Evolutionary conservation across 2,797 vertebrate genomes (phyloP), one percentile per base, ranked within the genome.

Genomic region (Betta splendens): DNA sequence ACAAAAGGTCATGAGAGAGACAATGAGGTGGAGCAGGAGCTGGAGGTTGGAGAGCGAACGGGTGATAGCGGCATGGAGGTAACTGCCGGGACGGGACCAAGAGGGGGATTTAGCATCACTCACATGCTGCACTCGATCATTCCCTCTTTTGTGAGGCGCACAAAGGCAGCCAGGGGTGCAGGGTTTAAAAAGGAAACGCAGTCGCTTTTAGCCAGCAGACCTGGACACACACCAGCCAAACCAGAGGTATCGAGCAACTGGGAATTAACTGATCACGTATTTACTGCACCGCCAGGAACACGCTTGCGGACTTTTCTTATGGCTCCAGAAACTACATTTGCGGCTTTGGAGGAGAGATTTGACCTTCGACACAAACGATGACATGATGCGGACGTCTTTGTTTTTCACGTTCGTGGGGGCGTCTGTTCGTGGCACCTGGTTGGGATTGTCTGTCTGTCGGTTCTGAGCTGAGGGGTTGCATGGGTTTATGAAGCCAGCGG

Each of bases 61-160:
- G 47, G 36, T 70, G 51, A 61, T 60, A 50, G 38, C 61, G 56
- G 49, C 65, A 59, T 68, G 69, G 49, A 80, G 68, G 66, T 63
- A n/a, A 57, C 21, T 37, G 39, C 38, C 75, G 64, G 49, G 60
- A 70, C 39, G 69, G 47, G 70, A 51, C 73, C 32, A n/a, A 48
- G 42, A 22, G 51, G 38, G 69, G 85, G 81, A 73, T 86, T 91
- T 89, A 81, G 39, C 76, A 59, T 73, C 67, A 65, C 88, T 87
- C 89, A 87, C 89, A 90, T 88, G 87, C 62, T 84, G 83, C 77
- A 23, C 92, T 92, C 75, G 89, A 92, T 91, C 83, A 86, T 92
- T 92, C 89, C 72, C 81, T 78, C 88, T 72, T 90, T 93, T 93
- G 91, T 93, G 66, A 60, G 17, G 4, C 12, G 75, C 83, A 93